Percentiles rank a stretch among this genome's conserved stretches.
phyloP scores from a whole-genome alignment of 1,140 invertebrate genomes.

The Zaprionus africanus region DNA sequence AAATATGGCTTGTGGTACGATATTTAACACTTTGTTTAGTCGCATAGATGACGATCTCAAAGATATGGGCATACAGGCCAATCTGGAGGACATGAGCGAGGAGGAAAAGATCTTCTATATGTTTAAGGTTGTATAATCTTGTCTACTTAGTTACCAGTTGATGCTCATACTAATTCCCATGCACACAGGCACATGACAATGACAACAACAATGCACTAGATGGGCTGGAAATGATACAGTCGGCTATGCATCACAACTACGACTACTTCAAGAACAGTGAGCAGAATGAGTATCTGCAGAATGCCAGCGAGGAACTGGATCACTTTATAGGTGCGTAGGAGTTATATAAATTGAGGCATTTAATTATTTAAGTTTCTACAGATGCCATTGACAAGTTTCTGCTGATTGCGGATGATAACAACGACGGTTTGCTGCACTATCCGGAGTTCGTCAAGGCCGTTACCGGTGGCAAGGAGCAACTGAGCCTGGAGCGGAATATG shows the following conservation, averaged over 20 bases:
- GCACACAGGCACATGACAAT: constrained; percentile 85
- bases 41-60: constrained; percentile 78
- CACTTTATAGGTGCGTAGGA: constrained; percentile 74
- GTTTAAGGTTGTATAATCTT: constrained; percentile 85
- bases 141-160: no score
- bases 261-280: constrained; percentile 74
- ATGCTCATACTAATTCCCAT: not conserved
- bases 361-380: constrained; percentile 78
- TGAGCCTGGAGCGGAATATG: constrained; percentile 57
- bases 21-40: constrained; percentile 29
- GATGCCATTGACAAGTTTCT: constrained; percentile 91
- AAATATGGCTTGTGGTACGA: not conserved
- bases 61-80: constrained; percentile 73
- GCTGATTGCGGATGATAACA: constrained; percentile 90
- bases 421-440: constrained; percentile 92
- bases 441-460: constrained; percentile 88
- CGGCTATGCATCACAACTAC: constrained; percentile 86
- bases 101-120: constrained; percentile 89
- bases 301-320: constrained; percentile 74
- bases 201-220: constrained; percentile 92
- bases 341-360: no score
- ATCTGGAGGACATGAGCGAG: constrained; percentile 86
- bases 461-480: constrained; percentile 65
- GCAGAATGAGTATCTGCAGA: constrained; percentile 67
- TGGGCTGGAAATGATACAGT: constrained; percentile 90